These are phyloP conservation scores for Columba livia DNA, from an alignment of 2,113 vertebrate genomes.

Conservation along the genomic window DNA sequence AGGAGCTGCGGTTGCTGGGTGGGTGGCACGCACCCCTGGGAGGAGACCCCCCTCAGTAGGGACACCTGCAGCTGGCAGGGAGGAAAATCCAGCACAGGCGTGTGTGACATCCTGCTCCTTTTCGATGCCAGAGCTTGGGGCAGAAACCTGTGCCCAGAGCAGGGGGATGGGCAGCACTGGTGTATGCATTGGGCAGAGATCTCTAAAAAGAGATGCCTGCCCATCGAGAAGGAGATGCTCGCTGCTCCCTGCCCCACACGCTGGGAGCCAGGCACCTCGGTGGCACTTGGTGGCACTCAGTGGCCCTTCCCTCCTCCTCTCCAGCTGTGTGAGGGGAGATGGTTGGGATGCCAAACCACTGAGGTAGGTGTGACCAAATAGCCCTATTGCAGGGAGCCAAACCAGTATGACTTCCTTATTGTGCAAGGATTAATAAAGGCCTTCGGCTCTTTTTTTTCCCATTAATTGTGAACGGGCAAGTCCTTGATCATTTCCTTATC, in stretches of 20 bases:
- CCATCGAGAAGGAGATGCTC: background rate
- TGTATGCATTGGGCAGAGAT: background rate
- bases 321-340: fast-evolving
- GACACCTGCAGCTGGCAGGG: background rate
- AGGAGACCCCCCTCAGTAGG: background rate
- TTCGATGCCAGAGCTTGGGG: background rate
- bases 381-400: slow-evolving; percentile 33
- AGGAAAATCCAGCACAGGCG: background rate
- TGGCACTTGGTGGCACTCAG: background rate
- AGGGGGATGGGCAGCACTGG: fast-evolving
- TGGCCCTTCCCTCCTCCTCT: background rate
- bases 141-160: background rate
- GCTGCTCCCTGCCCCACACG: background rate
- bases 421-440: slow-evolving; percentile 60
- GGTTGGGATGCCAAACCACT: slow-evolving; percentile 36
- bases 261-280: background rate
- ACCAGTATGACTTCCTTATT: slow-evolving; percentile 56
- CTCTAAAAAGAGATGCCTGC: background rate
- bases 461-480: slow-evolving; percentile 58
- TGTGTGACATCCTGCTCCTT: background rate
- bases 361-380: slow-evolving; percentile 48
- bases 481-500: slow-evolving; percentile 62
- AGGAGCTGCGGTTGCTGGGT: background rate
- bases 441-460: slow-evolving; percentile 14
- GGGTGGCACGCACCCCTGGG: background rate